A percentile compares a stretch with the other conserved stretches of the same genome.
These are phyloP conservation scores for Ictidomys tridecemlineatus DNA, from an alignment of 2,113 vertebrate genomes.

Conservation along the genomic window DNA sequence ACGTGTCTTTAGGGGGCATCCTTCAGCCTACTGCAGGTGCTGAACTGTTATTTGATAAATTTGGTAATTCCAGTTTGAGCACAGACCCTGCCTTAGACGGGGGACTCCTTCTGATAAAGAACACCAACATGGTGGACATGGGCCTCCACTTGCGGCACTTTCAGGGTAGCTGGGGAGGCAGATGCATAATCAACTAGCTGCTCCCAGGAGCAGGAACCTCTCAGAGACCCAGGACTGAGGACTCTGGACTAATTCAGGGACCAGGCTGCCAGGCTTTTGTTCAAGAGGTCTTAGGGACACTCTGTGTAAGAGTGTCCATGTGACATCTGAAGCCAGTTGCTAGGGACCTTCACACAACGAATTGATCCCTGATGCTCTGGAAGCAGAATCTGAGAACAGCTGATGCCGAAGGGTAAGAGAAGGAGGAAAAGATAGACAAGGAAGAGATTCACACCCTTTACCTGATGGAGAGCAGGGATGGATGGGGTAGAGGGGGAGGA, in stretches of 20 bases:
- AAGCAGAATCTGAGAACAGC: not conserved
- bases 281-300: not conserved
- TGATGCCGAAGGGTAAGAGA: not conserved
- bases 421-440: too few relatives aligned
- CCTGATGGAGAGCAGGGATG: not conserved
- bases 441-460: too few relatives aligned
- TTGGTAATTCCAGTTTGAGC: not conserved
- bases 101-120: not conserved
- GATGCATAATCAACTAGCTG: too few relatives aligned
- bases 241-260: not conserved
- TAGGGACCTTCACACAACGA: not conserved
- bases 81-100: not conserved
- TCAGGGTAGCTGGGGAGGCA: not conserved
- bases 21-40: not conserved
- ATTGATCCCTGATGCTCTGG: not conserved
- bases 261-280: too few relatives aligned
- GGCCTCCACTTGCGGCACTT: not conserved
- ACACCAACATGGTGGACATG: too few relatives aligned
- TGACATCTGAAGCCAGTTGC: not conserved
- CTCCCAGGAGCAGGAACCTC: not conserved
- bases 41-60: not conserved
- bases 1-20: not conserved
- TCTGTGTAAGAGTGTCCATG: not conserved
- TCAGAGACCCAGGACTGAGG: not conserved
- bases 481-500: not conserved